Evolutionary conservation across 2,888 invertebrate species (phyloP), one percentile per base, ranked within the genome.

Genomic region (Scrobipalpa costella): DNA sequence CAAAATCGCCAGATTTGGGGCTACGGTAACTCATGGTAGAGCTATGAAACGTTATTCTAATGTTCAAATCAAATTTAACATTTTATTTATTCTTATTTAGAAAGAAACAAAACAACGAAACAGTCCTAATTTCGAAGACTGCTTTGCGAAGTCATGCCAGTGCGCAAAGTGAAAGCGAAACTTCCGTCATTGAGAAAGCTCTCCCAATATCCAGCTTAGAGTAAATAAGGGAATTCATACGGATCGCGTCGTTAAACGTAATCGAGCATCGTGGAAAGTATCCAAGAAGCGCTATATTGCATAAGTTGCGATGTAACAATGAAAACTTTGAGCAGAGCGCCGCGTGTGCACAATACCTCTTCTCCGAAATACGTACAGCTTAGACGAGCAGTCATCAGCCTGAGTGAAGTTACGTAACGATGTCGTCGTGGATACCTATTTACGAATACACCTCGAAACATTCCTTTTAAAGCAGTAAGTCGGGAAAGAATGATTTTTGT

Each of bases 211-310:
- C 84, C 76, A 84, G 83, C 84, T 86, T 82, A 85, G 83, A 83
- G 88, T 88, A 89, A 90, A 89, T 90, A 90, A 90, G 86, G 87
- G 85, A 88, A 90, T 89, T 90, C 84, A 83, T 86, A 84, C 82
- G 84, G 81, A 87, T 81, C 81, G 81, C 79, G 86, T 83, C 85
- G 88, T 90, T 90, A 90, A 89, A 85, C 78, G 88, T 87, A 90
- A 91, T 91, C 90, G 90, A 90, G 87, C 90, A 88, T 83, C 81
- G 80, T 81, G 81, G 84, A 89, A 91, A 90, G 90, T 90, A 90
- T 90, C 88, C 90, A 88, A 86, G 86, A 86, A 86, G 86, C 86
- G 84, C 81, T 86, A 88, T 90, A 90, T 89, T 89, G 89, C 90
- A 86, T 87, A 90, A 90, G 90, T 90, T 90, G 82, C 84, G 87